These are phyloP conservation scores for Brachionus sp. DNA, from an alignment of 1,140 invertebrate genomes.

Conservation along the genomic window DNA sequence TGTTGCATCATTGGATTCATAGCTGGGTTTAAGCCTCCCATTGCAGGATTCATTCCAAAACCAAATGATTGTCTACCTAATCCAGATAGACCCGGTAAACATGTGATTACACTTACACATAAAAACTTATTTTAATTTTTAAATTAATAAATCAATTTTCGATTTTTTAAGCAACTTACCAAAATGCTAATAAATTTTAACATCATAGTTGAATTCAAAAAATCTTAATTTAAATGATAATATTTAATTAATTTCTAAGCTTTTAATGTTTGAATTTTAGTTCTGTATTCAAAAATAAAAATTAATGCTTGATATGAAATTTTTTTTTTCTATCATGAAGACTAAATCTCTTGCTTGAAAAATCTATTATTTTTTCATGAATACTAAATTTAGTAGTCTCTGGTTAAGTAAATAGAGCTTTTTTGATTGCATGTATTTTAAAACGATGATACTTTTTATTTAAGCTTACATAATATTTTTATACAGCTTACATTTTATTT, in stretches of 20 bases:
- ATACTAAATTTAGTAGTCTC: no score
- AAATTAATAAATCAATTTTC: neutral
- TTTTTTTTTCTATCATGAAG: neutral
- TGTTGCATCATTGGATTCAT: neutral
- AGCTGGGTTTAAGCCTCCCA: neutral
- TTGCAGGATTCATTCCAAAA: neutral
- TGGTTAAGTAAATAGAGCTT: no score
- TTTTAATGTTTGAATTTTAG: neutral
- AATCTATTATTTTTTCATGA: no score
- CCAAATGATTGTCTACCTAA: neutral
- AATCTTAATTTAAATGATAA: neutral
- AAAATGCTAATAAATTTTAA: neutral
- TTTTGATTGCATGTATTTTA: no score
- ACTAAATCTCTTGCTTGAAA: no score
- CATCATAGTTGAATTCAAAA: neutral
- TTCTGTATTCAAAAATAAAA: neutral
- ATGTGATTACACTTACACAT: neutral
- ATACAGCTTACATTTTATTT: no score
- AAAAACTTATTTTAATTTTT: neutral
- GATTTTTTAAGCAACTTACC: neutral
- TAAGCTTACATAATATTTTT: no score
- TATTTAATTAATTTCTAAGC: neutral
- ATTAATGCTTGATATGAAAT: neutral
- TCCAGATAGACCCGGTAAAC: conserved; percentile 3
- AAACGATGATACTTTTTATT: no score